These are phyloP conservation scores for Lycocorax pyrrhopterus DNA, from an alignment of 2,113 vertebrate species.

Conservation along the genomic window DNA sequence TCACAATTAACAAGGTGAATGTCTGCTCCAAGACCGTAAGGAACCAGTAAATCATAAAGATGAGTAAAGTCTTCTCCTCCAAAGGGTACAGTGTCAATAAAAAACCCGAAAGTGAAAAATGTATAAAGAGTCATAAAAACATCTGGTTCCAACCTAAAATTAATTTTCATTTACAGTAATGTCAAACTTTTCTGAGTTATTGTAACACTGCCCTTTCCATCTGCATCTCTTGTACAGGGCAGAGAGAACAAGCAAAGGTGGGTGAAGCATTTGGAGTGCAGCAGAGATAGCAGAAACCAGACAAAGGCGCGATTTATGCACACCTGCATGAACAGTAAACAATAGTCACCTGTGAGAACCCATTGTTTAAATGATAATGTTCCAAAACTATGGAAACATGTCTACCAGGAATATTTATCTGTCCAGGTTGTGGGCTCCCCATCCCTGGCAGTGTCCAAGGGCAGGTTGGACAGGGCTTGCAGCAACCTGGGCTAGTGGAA, in stretches of 20 bases:
- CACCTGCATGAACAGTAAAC: not conserved
- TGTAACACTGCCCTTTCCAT: not conserved
- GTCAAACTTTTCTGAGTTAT: not conserved
- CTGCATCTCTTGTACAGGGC: fast-evolving
- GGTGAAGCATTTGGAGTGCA: not conserved
- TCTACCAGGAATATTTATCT: not conserved
- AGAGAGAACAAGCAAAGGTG: not conserved
- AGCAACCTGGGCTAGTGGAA: not conserved
- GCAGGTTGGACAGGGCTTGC: fast-evolving
- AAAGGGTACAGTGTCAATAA: not conserved
- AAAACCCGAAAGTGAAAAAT: not conserved
- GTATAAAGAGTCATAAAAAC: not conserved
- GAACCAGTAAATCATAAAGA: not conserved
- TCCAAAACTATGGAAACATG: not conserved
- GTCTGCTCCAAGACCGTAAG: not conserved
- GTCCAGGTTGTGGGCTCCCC: fast-evolving
- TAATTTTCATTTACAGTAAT: not conserved
- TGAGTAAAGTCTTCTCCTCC: not conserved
- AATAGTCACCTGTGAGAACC: not conserved
- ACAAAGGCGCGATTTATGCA: fast-evolving
- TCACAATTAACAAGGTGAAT: not conserved
- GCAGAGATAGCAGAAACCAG: not conserved
- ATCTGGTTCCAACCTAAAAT: not conserved
- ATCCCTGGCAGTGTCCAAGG: not conserved
- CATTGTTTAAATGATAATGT: not conserved